Evolutionary conservation across 2,797 vertebrate species (phyloP), one percentile per base, ranked within the genome.

Genomic region (Podarcis lilfordi): DNA sequence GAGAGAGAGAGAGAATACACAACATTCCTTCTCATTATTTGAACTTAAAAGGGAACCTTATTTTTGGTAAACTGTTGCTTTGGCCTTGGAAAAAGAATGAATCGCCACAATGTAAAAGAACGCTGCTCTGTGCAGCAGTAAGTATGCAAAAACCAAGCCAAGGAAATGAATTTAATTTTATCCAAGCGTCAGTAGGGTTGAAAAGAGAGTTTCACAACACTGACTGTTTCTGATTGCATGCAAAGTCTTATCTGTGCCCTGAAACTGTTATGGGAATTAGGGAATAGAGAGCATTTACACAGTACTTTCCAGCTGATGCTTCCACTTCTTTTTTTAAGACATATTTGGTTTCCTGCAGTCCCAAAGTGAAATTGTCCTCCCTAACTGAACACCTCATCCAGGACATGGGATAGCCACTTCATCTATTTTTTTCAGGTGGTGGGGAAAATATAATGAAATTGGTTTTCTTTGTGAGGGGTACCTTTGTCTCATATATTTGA

Each of bases 191-290:
- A 11, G 13, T 37, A 45, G n/a, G 19, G 43, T 7, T 84, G 32
- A 59, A 74, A 23, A 74, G 27, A 32, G 43, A 6, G 43, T 71
- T 83, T 72, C 27, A 25, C 61, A 78, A 69, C 23, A 25, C 11
- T 77, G 59, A 37, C 15, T 29, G 8, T 1, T 21, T 61, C 85
- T 89, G 23, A 32, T 7, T 27, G 45, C 82, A 89, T 92, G 89
- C 75, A 92, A 84, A 92, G 8, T 35, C 75, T 45, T 50, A 32
- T 45, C 40, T 35, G 61, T 78, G 40, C 40, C 64, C 37, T 78
- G 9, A 78, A 68, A 68, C 37, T 78, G 45, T 19, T 69, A 45
- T 11, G 27, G 45, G 25, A 25, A 43, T 43, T 40, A 82, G 23
- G 37, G 15, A 35, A 1, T 32, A 61, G n/a, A 61, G 50, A 23